phyloP scores from a whole-genome alignment of 2,797 vertebrate genomes.

The Pagetopsis macropterus region DNA sequence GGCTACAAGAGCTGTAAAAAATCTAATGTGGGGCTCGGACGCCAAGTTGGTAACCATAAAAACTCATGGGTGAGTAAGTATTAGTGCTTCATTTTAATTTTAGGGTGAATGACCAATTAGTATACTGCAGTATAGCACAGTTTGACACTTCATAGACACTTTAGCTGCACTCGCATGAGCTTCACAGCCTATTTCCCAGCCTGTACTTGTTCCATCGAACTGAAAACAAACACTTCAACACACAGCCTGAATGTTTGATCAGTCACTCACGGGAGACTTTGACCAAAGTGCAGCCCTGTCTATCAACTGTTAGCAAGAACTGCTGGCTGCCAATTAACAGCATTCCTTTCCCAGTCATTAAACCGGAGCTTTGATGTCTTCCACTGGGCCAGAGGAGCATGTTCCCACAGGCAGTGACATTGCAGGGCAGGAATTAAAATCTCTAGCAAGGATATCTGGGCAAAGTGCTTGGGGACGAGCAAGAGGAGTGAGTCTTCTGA shows the following conservation, averaged over 20 bases:
- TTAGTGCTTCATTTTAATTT: neutral
- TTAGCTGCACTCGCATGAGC: neutral
- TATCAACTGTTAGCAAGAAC: constrained; percentile 35
- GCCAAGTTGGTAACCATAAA: neutral
- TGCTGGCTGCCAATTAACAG: constrained; percentile 57
- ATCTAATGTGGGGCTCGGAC: neutral
- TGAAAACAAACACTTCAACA: constrained; percentile 3
- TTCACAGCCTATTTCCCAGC: neutral
- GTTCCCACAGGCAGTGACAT: constrained; percentile 26
- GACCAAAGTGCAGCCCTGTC: constrained; percentile 18
- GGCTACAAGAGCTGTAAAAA: neutral
- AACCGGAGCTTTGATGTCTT: constrained; percentile 44
- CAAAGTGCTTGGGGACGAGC: neutral
- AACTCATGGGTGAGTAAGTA: constrained; percentile 5
- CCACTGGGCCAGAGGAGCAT: constrained; percentile 28
- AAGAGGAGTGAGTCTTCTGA: constrained; percentile 1
- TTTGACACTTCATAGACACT: constrained; percentile 4
- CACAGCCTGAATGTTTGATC: neutral
- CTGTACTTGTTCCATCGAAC: neutral
- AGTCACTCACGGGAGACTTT: constrained; percentile 4
- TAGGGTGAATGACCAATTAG: neutral
- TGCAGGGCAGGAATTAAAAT: constrained; percentile 17
- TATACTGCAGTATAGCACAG: neutral
- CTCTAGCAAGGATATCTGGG: constrained; percentile 5
- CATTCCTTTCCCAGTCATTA: constrained; percentile 56